Evolutionary conservation across 2,113 vertebrate species (phyloP), one percentile per base, ranked within the genome.

Genomic region (Jacana jacana): DNA sequence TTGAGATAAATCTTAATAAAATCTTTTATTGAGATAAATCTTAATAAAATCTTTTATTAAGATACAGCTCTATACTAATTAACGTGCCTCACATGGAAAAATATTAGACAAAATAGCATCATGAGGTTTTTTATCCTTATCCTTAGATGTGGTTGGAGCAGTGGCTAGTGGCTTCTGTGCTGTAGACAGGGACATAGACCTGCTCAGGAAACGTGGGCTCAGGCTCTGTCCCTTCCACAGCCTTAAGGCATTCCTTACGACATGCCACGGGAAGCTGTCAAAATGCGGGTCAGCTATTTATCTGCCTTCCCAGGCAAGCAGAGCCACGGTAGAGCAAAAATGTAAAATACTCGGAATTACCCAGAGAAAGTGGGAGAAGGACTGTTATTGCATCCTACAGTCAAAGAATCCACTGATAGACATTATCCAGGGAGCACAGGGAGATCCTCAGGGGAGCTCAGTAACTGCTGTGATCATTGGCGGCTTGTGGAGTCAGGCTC

Each of bases 21-120:
- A 42, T 73, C 3, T 94, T 89, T 42, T 78, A 25, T 87, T 91
- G 87, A 89, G 61, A 44, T 73, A 63, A 30, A 49, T 81, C 77
- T 89, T 79, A 81, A 87, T 95, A 91, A 76, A 85, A 85, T 61
- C 3, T 94, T 87, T 39, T 75, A 27, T 87, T 89, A 91, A 89
- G 65, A 44, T 70, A 58, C 39, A 79, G 7, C 48, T 87, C 6
- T 64, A 31, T 83, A 40, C 70, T 88, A 58, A 86, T 86, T 77
- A 81, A 17, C 35, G 9, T 73, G 11, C 33, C 35, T 90, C 35
- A 30, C 63, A 30, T 8, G 42, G 49, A 75, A 81, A 66, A 90
- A 82, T 64, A 44, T 82, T n/a, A 61, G 54, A 46, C 60, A 63
- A 63, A 82, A 64, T 8, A 61, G 11, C 55, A 46, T 82, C 63